A percentile compares a stretch with the other conserved stretches of the same genome.
phyloP scores from a whole-genome alignment of 37 sponge, comb jelly and placozoan genomes.

The Ianthella basta region DNA sequence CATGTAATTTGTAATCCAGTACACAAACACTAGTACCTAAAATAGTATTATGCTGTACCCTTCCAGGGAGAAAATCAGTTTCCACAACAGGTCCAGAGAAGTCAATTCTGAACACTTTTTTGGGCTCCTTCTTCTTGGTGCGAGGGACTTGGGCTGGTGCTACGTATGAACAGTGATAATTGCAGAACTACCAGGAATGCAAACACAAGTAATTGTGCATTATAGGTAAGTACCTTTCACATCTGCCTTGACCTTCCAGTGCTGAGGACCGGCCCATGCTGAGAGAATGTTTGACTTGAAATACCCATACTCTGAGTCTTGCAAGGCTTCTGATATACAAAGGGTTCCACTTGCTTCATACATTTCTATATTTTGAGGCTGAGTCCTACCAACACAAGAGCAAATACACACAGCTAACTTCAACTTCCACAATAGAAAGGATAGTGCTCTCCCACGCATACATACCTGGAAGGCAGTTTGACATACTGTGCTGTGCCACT shows the following conservation, averaged over 20 bases:
- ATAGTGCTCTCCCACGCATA: too few species aligned
- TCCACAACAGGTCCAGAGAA: constrained; percentile 23
- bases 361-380: too few species aligned
- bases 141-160: background rate
- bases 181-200: background rate
- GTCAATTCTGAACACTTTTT: constrained; percentile 33
- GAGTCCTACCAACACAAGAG: too few species aligned
- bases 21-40: background rate
- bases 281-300: constrained; percentile 65
- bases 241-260: constrained; percentile 77
- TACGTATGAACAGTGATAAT: background rate
- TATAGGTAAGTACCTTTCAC: background rate
- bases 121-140: constrained; percentile 42
- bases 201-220: background rate
- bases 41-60: too few species aligned
- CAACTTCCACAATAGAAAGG: too few species aligned
- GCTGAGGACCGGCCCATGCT: constrained; percentile 93
- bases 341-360: too few species aligned
- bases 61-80: constrained; percentile 39
- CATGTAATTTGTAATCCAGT: background rate
- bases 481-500: too few species aligned
- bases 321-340: constrained; percentile 57
- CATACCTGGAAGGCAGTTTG: too few species aligned
- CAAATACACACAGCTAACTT: too few species aligned
- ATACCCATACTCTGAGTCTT: constrained; percentile 84